Base-by-base conservation (phyloP, 1,140 invertebrate genomes). In the Nasonia longicornis region DNA sequence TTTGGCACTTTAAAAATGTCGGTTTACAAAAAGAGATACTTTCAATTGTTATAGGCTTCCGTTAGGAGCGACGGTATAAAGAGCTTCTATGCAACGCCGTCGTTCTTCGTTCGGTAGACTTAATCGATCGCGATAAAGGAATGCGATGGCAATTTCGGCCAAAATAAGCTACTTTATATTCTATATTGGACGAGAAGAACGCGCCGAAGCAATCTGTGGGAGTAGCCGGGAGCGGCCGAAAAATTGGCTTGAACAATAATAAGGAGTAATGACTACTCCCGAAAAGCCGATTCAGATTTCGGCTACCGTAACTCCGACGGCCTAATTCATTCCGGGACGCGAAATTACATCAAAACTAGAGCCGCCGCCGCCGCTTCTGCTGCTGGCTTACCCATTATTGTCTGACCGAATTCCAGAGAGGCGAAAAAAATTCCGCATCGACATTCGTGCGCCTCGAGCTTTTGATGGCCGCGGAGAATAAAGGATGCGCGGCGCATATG, bases 241-340 rank as follows among this genome's bases (percentile, higher is more conserved):
- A 79, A 79, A 79, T 75, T 63, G 80, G 48, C 16, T 58, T 75
- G 64, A 77, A 64, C 69, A 64, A 81, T 81, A 81, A 81, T 77
- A 77, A 81, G 79, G 73, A 63, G 79, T 81, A 81, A 81, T 45
- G 66, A 52, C 14, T 42, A 66, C 29, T 71, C 12, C 67, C 73
- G 38, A 45, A 77, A 48, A 72, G 22, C 38, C 80, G 80, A 81
- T 77, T 66, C 52, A 22, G 35, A 81, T 72, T 76, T 71, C 38
- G 74, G 80, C 80, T 81, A 81, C 80, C 75, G 80, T 72, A 64
- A 48, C 58, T 26, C 52, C 58, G 69, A 31, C 20, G 71, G 69
- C 74, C 80, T 77, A 77, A 76, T 81, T 81, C 73, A 42, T 71
- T 52, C 75, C 66, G 35, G 52, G 42, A 73, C 48, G 74, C 52